Percentiles rank a stretch among this genome's conserved stretches.
These are phyloP conservation scores for Syngnathus acus DNA, from an alignment of 2,797 vertebrate species.

Conservation along the genomic window DNA sequence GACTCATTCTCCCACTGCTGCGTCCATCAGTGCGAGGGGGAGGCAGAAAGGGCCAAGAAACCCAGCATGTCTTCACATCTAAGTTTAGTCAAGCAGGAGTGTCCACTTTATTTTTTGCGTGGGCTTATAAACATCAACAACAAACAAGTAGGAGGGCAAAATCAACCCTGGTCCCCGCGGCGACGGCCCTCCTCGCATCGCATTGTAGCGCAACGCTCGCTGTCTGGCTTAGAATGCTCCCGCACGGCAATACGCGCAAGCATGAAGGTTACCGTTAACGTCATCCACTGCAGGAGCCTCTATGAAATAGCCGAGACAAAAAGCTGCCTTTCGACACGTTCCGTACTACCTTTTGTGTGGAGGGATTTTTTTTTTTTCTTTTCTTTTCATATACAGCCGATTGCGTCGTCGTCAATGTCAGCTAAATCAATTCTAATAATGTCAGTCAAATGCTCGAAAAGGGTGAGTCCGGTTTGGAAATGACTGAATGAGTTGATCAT, in stretches of 20 bases:
- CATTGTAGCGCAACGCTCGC: not conserved
- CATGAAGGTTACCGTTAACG: conserved; percentile 34
- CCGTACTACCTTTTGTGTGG: not conserved
- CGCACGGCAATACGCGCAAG: conserved; percentile 24
- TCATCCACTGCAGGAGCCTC: not conserved
- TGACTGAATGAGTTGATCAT: no score
- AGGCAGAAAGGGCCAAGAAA: conserved; percentile 15
- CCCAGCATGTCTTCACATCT: conserved; percentile 10
- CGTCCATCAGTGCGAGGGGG: conserved; percentile 26
- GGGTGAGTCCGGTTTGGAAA: not conserved
- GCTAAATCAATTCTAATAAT: no score
- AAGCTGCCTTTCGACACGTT: not conserved
- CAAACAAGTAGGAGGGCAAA: not conserved
- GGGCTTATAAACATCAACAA: not conserved
- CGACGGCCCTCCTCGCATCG: conserved; percentile 10
- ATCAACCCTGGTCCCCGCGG: not conserved
- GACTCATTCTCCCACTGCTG: conserved; percentile 57
- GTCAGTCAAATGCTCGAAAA: not conserved
- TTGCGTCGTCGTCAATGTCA: no score
- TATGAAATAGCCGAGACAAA: not conserved
- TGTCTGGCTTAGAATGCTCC: conserved; percentile 18
- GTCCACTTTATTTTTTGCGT: not conserved
- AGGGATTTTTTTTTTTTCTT: not conserved
- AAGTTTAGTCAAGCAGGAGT: not conserved
- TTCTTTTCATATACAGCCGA: no score